Evolutionary conservation across 2,797 vertebrate species (phyloP), one percentile per base, ranked within the genome.

Genomic region (Nasua narica): DNA sequence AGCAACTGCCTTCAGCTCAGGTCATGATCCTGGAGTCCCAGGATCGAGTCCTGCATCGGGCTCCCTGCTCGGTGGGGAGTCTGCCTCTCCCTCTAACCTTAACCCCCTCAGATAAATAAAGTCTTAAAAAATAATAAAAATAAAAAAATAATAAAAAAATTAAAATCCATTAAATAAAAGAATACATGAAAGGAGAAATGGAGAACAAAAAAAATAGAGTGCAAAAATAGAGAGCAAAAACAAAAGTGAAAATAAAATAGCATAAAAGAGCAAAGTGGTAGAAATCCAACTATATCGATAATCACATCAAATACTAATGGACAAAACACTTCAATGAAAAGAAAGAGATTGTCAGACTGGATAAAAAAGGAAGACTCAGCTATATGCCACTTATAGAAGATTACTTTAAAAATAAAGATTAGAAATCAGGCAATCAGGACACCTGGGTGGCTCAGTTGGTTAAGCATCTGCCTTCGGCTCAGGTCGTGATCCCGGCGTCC

Each of bases 241-340:
- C 21, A 67, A 85, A 62, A 37, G 43, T 77, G 43, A 60, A 78
- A 46, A 67, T 67, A 69, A 82, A 43, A 60, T 60, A 82, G 79
- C 56, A 82, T 43, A 60, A 78, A 92, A 67, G 3, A 87, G n/a
- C 10, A 79, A 90, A 79, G 70, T 3, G 5, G 65, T 37, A 85
- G 50, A 70, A 90, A 52, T 84, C 18, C 13, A 70, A 60, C 10
- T 46, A 18, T 23, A 54, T 40, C 56, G 43, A 37, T 37, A 60
- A 91, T 52, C 69, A 76, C 8, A 90, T 50, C 93, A 94, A 95
- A 76, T 58, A 32, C 48, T 83, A 95, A 86, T 23, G 54, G 67
- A 60, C 32, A 54, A 84, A 62, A 85, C n/a, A 83, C 46, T 83
- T 40, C 1, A 91, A 65, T 74, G 50, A 87, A 92, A 96, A 94